A percentile compares a stretch with the other conserved stretches of the same genome.
Evolutionary conservation across 2,113 vertebrate species (phyloP).

Genomic region (Burhinus oedicnemus): DNA sequence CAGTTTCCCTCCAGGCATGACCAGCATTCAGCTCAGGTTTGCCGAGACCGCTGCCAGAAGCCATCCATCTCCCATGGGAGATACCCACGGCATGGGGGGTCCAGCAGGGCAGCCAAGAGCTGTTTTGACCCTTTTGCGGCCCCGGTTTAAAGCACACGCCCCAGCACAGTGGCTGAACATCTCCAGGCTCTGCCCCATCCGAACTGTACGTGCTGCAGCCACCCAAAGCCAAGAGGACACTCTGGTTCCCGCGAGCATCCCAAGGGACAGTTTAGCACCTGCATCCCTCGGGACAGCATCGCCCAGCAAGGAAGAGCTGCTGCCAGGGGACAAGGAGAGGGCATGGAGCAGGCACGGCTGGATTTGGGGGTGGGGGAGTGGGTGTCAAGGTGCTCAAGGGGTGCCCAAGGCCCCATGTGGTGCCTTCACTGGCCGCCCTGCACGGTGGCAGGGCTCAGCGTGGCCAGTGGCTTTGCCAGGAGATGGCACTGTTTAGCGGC

Average conservation of each 20-base stretch:
- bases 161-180: neutral
- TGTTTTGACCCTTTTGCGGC: neutral
- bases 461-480: conserved; percentile 35
- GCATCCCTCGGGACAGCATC: too few relatives aligned
- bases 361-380: neutral
- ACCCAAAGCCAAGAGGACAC: neutral
- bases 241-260: neutral
- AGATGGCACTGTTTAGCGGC: conserved; percentile 67
- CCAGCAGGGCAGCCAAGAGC: neutral
- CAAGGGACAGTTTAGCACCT: fast-evolving
- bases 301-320: neutral
- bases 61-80: fast-evolving
- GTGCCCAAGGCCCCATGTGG: fast-evolving
- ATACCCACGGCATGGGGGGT: fast-evolving
- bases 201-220: neutral
- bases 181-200: neutral
- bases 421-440: fast-evolving
- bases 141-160: fast-evolving
- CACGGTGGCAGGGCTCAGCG: fast-evolving
- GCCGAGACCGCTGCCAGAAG: neutral
- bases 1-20: neutral
- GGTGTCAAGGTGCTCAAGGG: too few relatives aligned
- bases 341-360: neutral
- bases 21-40: neutral
- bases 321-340: neutral